phyloP scores from a whole-genome alignment of 1,140 invertebrate species.

The Calosoma granatense region DNA sequence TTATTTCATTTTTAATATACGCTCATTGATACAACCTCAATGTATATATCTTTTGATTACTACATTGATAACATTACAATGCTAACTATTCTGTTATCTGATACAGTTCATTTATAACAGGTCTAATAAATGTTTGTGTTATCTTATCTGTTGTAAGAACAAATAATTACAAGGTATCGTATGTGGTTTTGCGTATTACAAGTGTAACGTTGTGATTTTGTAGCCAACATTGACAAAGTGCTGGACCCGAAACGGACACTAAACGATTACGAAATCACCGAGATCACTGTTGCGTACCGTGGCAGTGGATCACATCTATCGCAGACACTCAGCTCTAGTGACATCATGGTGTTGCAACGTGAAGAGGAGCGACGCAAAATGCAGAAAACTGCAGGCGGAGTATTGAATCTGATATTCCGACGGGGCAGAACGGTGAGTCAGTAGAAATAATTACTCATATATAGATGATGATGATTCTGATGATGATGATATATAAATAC shows the following conservation, averaged over 20 bases:
- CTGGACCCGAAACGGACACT: slow-evolving; percentile 45
- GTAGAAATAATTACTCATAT: too few species aligned
- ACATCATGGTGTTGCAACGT: slow-evolving; percentile 51
- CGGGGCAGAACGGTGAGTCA: slow-evolving; percentile 30
- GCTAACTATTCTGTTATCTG: too few species aligned
- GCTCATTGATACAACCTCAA: background rate
- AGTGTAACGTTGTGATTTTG: background rate
- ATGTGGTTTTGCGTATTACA: too few species aligned
- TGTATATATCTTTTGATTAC: background rate
- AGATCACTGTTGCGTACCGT: slow-evolving; percentile 49
- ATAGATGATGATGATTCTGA: background rate
- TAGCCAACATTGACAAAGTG: slow-evolving; percentile 52
- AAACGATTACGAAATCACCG: slow-evolving; percentile 55
- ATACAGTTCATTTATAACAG: too few species aligned
- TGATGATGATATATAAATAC: too few species aligned
- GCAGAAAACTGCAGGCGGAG: slow-evolving; percentile 35
- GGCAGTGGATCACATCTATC: slow-evolving; percentile 35
- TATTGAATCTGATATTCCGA: slow-evolving; percentile 45
- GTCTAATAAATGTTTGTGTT: too few species aligned
- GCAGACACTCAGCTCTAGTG: slow-evolving; percentile 47
- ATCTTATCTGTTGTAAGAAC: too few species aligned
- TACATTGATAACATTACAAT: too few species aligned
- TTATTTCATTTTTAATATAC: background rate
- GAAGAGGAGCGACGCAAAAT: slow-evolving; percentile 44
- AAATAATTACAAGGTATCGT: too few species aligned